Conservation (phyloP, 2,797 vertebrate species). For the Karalla daura region DNA sequence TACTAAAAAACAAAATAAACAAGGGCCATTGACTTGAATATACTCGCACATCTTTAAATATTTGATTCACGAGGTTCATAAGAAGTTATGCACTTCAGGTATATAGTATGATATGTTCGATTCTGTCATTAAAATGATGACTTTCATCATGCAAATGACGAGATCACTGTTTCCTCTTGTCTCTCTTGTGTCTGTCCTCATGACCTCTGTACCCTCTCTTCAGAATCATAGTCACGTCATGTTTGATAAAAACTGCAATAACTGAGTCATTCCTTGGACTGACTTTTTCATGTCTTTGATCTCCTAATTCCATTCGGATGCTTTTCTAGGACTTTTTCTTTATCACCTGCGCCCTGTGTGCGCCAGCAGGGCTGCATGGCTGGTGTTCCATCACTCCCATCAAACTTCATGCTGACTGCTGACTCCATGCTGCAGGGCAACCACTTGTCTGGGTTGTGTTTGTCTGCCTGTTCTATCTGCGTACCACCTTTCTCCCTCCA, state of each 20-base stretch:
- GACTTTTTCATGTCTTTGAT: background rate
- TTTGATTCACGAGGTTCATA: too few relatives aligned
- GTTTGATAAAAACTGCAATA: background rate
- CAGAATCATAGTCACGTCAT: background rate
- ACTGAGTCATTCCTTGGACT: too few relatives aligned
- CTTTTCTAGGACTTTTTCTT: background rate
- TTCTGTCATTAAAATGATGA: background rate
- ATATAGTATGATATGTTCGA: too few relatives aligned
- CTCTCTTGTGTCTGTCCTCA: background rate
- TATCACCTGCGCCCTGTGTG: conserved; percentile 10
- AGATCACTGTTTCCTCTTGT: background rate
- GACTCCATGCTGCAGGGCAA: conserved; percentile 13
- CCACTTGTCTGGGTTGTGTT: conserved; percentile 8
- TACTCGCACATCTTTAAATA: too few relatives aligned
- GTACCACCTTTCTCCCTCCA: background rate
- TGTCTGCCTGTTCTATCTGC: background rate
- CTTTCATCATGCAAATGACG: background rate
- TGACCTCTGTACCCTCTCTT: background rate
- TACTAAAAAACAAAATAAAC: too few relatives aligned
- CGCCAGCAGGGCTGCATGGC: background rate
- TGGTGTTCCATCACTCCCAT: conserved; percentile 10
- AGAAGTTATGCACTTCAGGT: too few relatives aligned
- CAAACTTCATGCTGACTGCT: conserved; percentile 4
- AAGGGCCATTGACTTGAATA: too few relatives aligned
- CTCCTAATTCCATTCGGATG: background rate